Base-by-base conservation (phyloP, 2,797 vertebrate genomes). In the Brachyrhaphis roseni region DNA sequence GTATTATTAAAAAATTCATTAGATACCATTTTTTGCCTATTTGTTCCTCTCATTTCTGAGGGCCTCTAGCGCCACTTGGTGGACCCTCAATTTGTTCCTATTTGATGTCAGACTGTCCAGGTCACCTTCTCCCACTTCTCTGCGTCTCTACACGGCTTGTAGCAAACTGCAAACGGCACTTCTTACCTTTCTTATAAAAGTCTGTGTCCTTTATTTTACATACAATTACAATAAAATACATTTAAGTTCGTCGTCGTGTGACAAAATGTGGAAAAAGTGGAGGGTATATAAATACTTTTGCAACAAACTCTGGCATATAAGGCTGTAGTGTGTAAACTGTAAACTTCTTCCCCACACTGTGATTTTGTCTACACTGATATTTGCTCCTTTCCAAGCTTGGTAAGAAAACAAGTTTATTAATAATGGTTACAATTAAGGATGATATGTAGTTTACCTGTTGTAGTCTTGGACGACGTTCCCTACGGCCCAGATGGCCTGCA, bases 381-480 rank as follows among this genome's bases (percentile, higher is more conserved):
- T 12, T 15, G n/a, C 23, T 66, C 36, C 8, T 26, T 55, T 68
- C 12, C n/a, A 46, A n/a, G 12, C 28, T 28, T 28, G 55, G 39
- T 43, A 6, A 70, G 3, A n/a, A 43, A n/a, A 28, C 15, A 28
- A 34, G 45, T 26, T 34, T 49, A 72, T 20, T 12, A 20, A 20
- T 5, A 55, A n/a, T 39, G 23, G 34, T 41, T 74, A n/a, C 10
- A 36, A 11, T 10, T 28, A n/a, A 57, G 8, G 3, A 26, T 15
- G n/a, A 11, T 12, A 26, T n/a, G 11, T 10, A 5, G 23, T 57
- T 75, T 16, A 98, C 98, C 96, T 94, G 89, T 99, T 97, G 53
- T 99, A 99, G 93, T 99, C 98, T 90, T 99, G 98, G 94, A 99
- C 89, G 80, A 99, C 97, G 78, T 95, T 92, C 1, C 98, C 98